These are phyloP conservation scores for Diabrotica balteata DNA, from an alignment of 2,888 invertebrate genomes.

Conservation along the genomic window DNA sequence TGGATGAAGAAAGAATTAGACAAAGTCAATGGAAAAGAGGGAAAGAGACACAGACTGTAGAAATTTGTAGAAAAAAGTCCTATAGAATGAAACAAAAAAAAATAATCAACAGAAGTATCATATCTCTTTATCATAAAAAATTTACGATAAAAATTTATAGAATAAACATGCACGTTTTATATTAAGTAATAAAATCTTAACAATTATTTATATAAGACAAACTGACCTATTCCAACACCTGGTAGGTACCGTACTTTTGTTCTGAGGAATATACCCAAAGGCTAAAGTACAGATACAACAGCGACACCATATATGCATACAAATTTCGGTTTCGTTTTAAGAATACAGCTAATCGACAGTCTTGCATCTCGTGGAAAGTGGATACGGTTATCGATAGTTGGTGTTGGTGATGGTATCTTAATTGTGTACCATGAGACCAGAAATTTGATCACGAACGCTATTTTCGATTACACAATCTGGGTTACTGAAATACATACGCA, in stretches of 20 bases:
- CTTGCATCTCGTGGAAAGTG: slow-evolving; percentile 31
- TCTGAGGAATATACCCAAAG: slow-evolving; percentile 19
- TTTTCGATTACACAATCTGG: neutral
- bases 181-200: too few species aligned
- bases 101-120: too few species aligned
- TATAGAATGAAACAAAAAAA: too few species aligned
- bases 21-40: too few species aligned
- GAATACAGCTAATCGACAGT: slow-evolving; percentile 35
- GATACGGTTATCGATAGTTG: slow-evolving; percentile 10
- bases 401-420: slow-evolving; percentile 1
- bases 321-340: slow-evolving; percentile 39
- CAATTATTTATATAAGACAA: neutral
- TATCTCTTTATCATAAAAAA: too few species aligned
- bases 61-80: too few species aligned
- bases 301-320: slow-evolving; percentile 25
- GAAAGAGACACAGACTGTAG: too few species aligned
- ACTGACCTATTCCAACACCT: slow-evolving; percentile 9
- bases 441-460: too few species aligned
- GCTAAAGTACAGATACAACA: slow-evolving; percentile 9
- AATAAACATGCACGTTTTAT: too few species aligned
- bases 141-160: too few species aligned
- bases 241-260: neutral
- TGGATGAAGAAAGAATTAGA: too few species aligned
- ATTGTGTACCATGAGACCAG: neutral
- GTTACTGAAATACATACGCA: neutral